phyloP scores from a whole-genome alignment of 2,113 vertebrate genomes.

The Trachemys scripta region DNA sequence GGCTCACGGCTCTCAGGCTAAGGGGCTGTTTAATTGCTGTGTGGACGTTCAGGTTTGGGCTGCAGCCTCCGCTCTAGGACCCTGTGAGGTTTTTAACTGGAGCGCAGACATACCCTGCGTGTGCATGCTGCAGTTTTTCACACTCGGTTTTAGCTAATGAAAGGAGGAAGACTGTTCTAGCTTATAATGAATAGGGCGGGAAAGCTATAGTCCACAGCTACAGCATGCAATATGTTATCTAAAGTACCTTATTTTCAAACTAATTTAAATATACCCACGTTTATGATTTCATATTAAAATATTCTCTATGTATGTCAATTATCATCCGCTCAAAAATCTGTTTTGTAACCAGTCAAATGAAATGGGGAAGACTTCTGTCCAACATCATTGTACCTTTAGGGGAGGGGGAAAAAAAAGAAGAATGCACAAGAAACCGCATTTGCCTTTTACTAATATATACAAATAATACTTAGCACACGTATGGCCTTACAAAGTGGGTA shows the following conservation, averaged over 20 bases:
- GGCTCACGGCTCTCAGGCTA: no score
- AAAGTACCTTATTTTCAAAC: neutral
- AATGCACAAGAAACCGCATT: neutral
- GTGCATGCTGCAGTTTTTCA: fast-evolving
- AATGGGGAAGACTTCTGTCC: neutral
- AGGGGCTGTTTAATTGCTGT: no score
- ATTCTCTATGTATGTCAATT: neutral
- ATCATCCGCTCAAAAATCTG: neutral
- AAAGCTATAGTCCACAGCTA: neutral
- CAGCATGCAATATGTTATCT: neutral
- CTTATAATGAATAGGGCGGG: neutral
- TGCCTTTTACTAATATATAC: neutral
- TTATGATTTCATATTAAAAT: fast-evolving
- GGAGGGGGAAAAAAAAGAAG: fast-evolving
- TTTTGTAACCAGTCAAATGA: neutral
- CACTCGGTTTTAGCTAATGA: neutral
- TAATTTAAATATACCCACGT: neutral
- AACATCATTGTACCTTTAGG: neutral
- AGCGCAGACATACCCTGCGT: fast-evolving
- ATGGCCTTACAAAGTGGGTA: fast-evolving
- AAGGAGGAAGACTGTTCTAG: neutral
- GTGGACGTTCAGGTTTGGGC: no score
- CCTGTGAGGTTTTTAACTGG: neutral
- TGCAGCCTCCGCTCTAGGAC: no score
- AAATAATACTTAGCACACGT: fast-evolving